phyloP scores from a whole-genome alignment of 1,140 invertebrate genomes.

The Orchestia grillus region DNA sequence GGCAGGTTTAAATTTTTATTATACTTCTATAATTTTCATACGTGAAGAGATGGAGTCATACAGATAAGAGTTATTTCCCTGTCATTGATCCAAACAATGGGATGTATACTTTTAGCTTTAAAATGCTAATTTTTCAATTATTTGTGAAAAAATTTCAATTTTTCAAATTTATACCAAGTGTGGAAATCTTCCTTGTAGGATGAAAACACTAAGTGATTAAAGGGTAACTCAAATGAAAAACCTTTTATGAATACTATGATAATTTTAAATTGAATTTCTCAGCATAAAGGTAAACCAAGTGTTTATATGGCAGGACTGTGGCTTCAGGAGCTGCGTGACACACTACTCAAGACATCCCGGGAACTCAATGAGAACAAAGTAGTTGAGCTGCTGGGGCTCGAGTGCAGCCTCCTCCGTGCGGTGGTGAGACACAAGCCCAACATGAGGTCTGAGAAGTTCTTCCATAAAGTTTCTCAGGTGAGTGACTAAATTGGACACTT shows the following conservation, averaged over 20 bases:
- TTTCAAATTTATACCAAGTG: not conserved
- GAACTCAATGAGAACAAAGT: not conserved
- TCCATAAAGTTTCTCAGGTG: constrained; percentile 6
- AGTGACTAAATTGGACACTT: not conserved
- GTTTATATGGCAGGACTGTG: not conserved
- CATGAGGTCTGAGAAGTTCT: constrained; percentile 45
- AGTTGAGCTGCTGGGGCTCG: not conserved
- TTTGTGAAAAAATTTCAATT: too few species aligned
- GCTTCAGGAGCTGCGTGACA: constrained; percentile 16
- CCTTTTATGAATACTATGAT: too few species aligned
- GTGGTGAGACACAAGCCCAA: not conserved
- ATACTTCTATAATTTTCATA: too few species aligned
- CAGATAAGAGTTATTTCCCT: not conserved
- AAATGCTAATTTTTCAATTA: not conserved
- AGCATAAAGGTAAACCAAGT: not conserved
- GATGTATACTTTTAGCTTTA: not conserved
- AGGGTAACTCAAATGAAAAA: too few species aligned
- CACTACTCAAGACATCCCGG: not conserved
- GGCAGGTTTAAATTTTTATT: too few species aligned
- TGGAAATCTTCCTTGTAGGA: too few species aligned
- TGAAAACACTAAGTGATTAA: too few species aligned
- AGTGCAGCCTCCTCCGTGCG: not conserved
- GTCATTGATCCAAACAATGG: not conserved
- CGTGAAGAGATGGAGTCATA: too few species aligned
- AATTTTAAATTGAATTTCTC: not conserved